phyloP scores from a whole-genome alignment of 2,113 vertebrate genomes.

The Bujurquina vittata region DNA sequence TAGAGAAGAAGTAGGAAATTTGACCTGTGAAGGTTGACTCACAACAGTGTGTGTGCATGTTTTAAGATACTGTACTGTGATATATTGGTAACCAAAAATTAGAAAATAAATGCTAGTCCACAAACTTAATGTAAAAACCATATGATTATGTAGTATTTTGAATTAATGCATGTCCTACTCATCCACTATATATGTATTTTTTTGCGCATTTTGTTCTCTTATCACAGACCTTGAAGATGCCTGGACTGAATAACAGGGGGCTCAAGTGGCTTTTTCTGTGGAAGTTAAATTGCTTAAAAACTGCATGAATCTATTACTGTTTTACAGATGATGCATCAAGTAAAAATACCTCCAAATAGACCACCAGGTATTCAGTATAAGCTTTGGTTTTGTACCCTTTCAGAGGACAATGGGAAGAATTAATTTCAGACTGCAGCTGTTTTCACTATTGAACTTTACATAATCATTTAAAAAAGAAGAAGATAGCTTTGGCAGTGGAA shows the following conservation, averaged over 20 bases:
- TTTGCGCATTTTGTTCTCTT: constrained; percentile 12
- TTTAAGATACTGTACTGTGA: constrained; percentile 38
- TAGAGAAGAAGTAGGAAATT: constrained; percentile 31
- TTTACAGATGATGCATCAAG: constrained; percentile 8
- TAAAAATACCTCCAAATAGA: background rate
- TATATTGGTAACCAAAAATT: constrained; percentile 19
- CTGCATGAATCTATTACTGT: constrained; percentile 4
- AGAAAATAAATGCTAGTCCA: constrained; percentile 28
- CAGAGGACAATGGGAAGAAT: constrained; percentile 23
- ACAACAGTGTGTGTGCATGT: background rate
- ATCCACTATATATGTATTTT: background rate
- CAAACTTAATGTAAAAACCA: constrained; percentile 4
- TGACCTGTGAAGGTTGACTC: constrained; percentile 62
- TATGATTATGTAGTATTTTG: constrained; percentile 2
- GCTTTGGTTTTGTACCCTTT: constrained; percentile 5
- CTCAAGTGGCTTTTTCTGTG: background rate
- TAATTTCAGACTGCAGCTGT: constrained; percentile 53
- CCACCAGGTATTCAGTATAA: background rate
- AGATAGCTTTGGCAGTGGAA: constrained; percentile 55
- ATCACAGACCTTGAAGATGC: constrained; percentile 8
- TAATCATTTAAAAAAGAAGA: constrained; percentile 60
- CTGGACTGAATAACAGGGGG: constrained; percentile 22
- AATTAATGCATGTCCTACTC: background rate
- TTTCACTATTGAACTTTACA: constrained; percentile 70
- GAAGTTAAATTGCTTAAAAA: constrained; percentile 11